Evolutionary conservation across 2,113 vertebrate genomes (phyloP).

Genomic region (Mobula hypostoma): DNA sequence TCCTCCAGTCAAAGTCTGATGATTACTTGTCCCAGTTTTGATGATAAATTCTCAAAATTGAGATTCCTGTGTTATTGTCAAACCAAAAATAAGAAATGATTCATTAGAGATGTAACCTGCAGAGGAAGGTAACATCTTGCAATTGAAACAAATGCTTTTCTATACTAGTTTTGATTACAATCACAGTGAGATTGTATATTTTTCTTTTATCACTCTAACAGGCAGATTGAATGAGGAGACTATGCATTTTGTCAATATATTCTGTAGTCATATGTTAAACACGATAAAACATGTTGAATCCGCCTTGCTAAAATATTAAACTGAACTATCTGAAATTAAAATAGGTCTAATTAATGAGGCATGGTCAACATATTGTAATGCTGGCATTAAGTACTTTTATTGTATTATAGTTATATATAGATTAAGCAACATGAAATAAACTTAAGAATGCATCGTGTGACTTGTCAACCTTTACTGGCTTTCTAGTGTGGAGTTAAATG

Average conservation of each 20-base stretch:
- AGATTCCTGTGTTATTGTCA: background rate
- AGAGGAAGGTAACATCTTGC: background rate
- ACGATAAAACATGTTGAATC: background rate
- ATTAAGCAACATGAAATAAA: background rate
- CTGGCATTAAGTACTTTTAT: background rate
- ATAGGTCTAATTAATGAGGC: background rate
- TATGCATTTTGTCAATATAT: background rate
- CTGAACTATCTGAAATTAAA: background rate
- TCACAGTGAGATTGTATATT: background rate
- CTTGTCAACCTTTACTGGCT: too few species aligned
- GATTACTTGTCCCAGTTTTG: too few species aligned
- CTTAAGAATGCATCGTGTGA: background rate
- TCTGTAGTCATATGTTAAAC: background rate
- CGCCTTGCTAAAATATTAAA: background rate
- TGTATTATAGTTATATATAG: background rate
- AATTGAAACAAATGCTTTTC: background rate
- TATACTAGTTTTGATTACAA: background rate
- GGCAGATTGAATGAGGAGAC: background rate
- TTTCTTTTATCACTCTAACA: background rate
- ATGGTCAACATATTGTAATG: background rate
- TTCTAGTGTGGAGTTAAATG: background rate
- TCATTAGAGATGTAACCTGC: background rate
- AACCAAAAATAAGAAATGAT: background rate
- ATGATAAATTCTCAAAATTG: too few species aligned
- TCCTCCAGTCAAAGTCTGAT: too few species aligned